Percentiles rank a stretch among this genome's conserved stretches.
Evolutionary conservation across 2,888 invertebrate species (phyloP).

Genomic region (Aphodius granarius): DNA sequence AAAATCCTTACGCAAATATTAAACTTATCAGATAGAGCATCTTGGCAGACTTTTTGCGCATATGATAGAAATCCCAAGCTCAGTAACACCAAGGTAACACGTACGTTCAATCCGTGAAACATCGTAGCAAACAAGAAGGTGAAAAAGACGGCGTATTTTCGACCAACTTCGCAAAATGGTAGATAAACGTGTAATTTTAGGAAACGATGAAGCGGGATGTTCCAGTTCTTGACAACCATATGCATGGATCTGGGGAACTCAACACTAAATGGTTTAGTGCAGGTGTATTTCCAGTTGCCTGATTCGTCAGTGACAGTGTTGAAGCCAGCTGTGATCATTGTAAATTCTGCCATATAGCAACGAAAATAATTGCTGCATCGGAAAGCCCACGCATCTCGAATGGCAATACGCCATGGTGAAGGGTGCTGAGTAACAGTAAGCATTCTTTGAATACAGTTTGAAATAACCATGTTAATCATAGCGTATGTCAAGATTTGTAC

Average conservation of each 20-base stretch:
- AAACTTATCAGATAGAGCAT: slow-evolving; percentile 71
- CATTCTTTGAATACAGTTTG: slow-evolving; percentile 76
- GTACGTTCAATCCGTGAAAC: slow-evolving; percentile 92
- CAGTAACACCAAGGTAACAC: slow-evolving; percentile 89
- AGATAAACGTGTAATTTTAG: slow-evolving; percentile 91
- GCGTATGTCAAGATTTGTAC: slow-evolving; percentile 60
- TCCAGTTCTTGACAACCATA: slow-evolving; percentile 93
- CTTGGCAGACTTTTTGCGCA: slow-evolving; percentile 79
- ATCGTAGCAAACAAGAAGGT: slow-evolving; percentile 90
- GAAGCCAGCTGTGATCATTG: slow-evolving; percentile 69
- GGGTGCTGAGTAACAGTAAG: slow-evolving; percentile 55
- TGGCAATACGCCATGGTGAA: slow-evolving; percentile 70
- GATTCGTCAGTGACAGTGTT: slow-evolving; percentile 36
- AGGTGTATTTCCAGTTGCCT: slow-evolving; percentile 57
- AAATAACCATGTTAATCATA: slow-evolving; percentile 67
- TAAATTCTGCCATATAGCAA: slow-evolving; percentile 80
- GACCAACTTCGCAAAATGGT: slow-evolving; percentile 70
- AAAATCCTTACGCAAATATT: slow-evolving; percentile 79
- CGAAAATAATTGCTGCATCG: slow-evolving; percentile 96
- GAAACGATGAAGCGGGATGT: slow-evolving; percentile 96
- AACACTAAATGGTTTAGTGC: slow-evolving; percentile 77
- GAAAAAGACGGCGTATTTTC: slow-evolving; percentile 75
- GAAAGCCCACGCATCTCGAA: slow-evolving; percentile 88
- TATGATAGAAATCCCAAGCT: slow-evolving; percentile 92
- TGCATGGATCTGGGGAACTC: slow-evolving; percentile 92